Evolutionary conservation across 2,888 invertebrate species (phyloP), one percentile per base, ranked within the genome.

Genomic region (Yponomeuta sedellus): DNA sequence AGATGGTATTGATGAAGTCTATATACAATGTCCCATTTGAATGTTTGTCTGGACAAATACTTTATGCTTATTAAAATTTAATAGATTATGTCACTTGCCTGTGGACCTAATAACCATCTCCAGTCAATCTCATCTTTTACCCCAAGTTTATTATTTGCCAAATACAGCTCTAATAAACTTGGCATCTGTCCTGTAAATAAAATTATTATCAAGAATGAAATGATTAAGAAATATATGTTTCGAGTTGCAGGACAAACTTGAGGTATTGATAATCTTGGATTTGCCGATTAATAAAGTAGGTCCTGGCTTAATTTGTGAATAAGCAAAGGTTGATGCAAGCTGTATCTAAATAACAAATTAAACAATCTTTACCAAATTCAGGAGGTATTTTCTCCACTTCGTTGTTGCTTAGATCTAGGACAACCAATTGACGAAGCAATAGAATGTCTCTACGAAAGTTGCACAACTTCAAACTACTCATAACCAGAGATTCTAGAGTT

Each of bases 341-440:
- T 16, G 44, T 4, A 1, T 52, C 16, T 34, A 8, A 34, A n/a
- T n/a, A n/a, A 34, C 10, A 34, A 8, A 5, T 16, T 16, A 52
- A 52, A 52, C 3, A 6, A 63, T 11, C 56, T 77, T 88, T 84
- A 72, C 94, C 95, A 70, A 97, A 79, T 77, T 95, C 95, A 19
- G 90, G 84, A 1, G 97, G 97, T 64, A 97, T 82, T 75, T 88
- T 93, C 69, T 92, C 93, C 64, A 97, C 92, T 69, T 92, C 91
- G 89, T 97, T 97, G 67, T 94, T 87, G 69, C 94, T 94, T 67
- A 97, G 82, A 86, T 96, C 93, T 64, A 97, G 85, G 61, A 93
- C 72, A 68, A 92, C 92, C 10, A 97, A 88, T 72, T 94, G 93
- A 64, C 92, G 92, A 0, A 97, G 82, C 39, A 92, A 85, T 64